A percentile compares a stretch with the other conserved stretches of the same genome.
Evolutionary conservation across 2,888 invertebrate genomes (phyloP).

Genomic region (Ferdinandea cuprea): DNA sequence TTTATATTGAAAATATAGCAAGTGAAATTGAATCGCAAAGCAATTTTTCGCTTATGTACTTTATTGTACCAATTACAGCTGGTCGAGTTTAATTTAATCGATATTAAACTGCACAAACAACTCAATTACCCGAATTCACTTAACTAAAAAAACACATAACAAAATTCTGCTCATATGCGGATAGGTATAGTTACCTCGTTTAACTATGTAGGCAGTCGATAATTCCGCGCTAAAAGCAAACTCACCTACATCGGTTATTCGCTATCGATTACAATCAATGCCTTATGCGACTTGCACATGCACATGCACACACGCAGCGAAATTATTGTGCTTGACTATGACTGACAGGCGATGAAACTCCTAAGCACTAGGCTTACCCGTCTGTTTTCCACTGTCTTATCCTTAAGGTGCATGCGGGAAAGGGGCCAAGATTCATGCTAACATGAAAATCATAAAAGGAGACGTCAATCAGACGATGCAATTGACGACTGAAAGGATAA

Average conservation of each 20-base stretch:
- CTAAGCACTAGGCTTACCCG: slow-evolving; percentile 7
- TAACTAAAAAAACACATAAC: slow-evolving; percentile 35
- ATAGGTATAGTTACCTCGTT: background rate
- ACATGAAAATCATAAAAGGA: slow-evolving; percentile 70
- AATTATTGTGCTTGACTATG: slow-evolving; percentile 10
- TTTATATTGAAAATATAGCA: slow-evolving; percentile 18
- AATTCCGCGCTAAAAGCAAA: slow-evolving; percentile 47
- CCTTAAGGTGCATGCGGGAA: slow-evolving; percentile 25
- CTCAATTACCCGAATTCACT: slow-evolving; percentile 66
- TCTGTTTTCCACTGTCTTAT: slow-evolving; percentile 16
- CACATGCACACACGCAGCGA: slow-evolving; percentile 43
- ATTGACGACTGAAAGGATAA: slow-evolving; percentile 72
- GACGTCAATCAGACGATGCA: slow-evolving; percentile 69
- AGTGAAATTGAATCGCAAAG: slow-evolving; percentile 52
- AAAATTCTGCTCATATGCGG: slow-evolving; percentile 3
- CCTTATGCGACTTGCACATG: slow-evolving; percentile 52
- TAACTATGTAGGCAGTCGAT: slow-evolving; percentile 30
- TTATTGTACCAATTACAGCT: background rate
- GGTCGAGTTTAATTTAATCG: slow-evolving; percentile 32
- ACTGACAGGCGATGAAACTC: slow-evolving; percentile 63
- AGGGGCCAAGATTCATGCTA: slow-evolving; percentile 33
- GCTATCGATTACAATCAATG: slow-evolving; percentile 68
- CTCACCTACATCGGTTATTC: slow-evolving; percentile 55
- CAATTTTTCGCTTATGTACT: slow-evolving; percentile 51
- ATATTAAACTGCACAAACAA: slow-evolving; percentile 58